A percentile compares a stretch with the other conserved stretches of the same genome.
Conservation (phyloP, 2,113 vertebrate species). For the Psilopsiagon aurifrons region DNA sequence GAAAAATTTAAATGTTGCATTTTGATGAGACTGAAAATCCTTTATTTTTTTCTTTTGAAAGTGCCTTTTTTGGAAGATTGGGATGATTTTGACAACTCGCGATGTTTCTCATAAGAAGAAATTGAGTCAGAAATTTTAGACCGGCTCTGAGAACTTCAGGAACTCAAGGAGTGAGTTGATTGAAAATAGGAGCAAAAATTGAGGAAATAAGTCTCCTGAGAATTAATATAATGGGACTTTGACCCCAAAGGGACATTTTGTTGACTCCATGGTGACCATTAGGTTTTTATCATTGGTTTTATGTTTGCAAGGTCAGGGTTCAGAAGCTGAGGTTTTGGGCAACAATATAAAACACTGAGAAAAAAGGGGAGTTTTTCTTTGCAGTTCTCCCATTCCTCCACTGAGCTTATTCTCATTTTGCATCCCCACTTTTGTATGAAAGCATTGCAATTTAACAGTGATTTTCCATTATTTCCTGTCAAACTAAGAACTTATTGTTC, state of each 20-base stretch:
- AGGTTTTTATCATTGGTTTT: not conserved
- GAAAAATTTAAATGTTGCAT: not conserved
- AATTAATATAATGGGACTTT: not conserved
- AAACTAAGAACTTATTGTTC: not conserved
- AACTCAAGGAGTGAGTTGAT: not conserved
- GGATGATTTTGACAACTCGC: not conserved
- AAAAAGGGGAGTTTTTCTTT: not conserved
- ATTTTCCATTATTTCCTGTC: not conserved
- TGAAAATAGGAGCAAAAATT: not conserved
- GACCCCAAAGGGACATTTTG: not conserved
- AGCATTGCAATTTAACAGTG: not conserved
- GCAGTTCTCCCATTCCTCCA: not conserved
- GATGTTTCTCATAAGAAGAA: not conserved
- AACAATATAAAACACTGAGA: not conserved
- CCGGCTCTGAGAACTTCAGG: not conserved
- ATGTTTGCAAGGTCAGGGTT: not conserved
- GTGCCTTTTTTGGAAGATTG: not conserved
- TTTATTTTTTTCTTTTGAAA: not conserved
- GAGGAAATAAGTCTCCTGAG: not conserved
- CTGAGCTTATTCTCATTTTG: not conserved
- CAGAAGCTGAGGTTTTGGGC: not conserved
- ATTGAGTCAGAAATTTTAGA: not conserved
- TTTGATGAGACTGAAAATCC: not conserved
- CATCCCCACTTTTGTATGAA: not conserved
- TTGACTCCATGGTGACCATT: not conserved